Conservation (phyloP, 2,888 invertebrate species). For the Agrypnus murinus region DNA sequence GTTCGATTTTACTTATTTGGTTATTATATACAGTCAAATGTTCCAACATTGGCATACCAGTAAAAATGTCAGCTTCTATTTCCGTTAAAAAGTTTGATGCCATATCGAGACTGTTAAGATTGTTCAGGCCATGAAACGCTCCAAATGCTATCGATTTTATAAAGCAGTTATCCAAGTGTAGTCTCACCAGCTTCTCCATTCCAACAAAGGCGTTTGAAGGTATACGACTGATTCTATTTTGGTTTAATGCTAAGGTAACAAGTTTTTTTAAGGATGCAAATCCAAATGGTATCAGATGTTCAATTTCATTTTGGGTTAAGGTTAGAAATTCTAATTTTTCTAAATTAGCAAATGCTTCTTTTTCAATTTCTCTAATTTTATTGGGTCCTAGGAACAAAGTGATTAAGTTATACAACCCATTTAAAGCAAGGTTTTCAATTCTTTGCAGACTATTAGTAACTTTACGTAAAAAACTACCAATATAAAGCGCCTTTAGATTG, state of each 20-base stretch:
- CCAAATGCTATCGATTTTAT: background rate
- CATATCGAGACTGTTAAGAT: background rate
- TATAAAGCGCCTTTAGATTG: background rate
- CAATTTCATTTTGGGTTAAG: background rate
- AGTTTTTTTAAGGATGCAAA: no score
- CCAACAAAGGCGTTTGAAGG: conserved; percentile 28
- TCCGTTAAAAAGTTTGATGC: background rate
- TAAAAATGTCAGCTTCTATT: conserved; percentile 55
- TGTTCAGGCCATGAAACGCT: background rate
- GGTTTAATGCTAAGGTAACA: no score
- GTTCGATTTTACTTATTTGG: conserved; percentile 18
- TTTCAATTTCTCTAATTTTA: background rate
- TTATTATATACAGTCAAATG: conserved; percentile 64
- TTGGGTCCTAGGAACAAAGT: background rate
- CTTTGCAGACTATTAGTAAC: background rate
- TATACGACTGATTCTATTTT: background rate
- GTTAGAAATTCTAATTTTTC: background rate
- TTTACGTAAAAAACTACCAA: background rate
- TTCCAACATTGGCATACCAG: conserved; percentile 60
- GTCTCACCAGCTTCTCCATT: conserved; percentile 18
- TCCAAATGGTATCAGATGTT: background rate
- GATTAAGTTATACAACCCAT: conserved; percentile 11
- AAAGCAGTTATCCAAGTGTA: background rate
- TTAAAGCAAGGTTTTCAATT: background rate
- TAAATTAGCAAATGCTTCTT: background rate